Percentiles rank a stretch among this genome's conserved stretches.
Conservation (phyloP, 2,113 vertebrate species). For the Clarias batrachus region DNA sequence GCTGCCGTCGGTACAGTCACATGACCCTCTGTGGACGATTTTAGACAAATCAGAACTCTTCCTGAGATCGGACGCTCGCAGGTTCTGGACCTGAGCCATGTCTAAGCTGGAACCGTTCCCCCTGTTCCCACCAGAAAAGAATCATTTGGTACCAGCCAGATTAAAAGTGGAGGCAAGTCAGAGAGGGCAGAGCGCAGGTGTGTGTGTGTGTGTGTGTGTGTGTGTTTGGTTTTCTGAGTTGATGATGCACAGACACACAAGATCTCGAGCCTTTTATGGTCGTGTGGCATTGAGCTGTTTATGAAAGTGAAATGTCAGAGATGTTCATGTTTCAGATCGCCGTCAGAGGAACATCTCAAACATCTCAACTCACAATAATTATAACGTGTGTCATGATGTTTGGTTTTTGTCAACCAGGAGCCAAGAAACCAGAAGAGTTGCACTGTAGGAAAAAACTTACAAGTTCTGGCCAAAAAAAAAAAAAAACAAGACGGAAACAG, state of each 20-base stretch:
- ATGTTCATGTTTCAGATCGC: neutral
- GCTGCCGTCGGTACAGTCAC: neutral
- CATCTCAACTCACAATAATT: neutral
- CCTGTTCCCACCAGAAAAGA: neutral
- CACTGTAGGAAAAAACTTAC: neutral
- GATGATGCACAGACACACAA: neutral
- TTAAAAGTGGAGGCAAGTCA: neutral
- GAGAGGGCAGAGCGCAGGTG: neutral
- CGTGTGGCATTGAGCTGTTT: slow-evolving; percentile 1
- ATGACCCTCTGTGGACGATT: neutral
- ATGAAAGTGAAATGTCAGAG: slow-evolving; percentile 28
- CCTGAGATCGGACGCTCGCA: neutral
- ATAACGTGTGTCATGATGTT: neutral
- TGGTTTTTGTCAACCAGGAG: neutral
- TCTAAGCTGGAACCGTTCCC: neutral
- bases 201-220: slow-evolving; percentile 8
- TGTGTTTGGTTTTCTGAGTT: slow-evolving; percentile 19
- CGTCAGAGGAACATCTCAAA: slow-evolving; percentile 12
- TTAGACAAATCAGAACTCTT: neutral
- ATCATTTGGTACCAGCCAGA: neutral
- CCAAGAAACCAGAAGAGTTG: neutral
- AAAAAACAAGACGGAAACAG: neutral
- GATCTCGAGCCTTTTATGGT: slow-evolving; percentile 35
- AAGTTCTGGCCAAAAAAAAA: neutral
- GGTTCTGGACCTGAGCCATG: neutral